Evolutionary conservation across 30 jellyfish, hydroid and myxozoan species (phyloP), one percentile per base, ranked within the genome.

Genomic region (Morbakka virulenta): DNA sequence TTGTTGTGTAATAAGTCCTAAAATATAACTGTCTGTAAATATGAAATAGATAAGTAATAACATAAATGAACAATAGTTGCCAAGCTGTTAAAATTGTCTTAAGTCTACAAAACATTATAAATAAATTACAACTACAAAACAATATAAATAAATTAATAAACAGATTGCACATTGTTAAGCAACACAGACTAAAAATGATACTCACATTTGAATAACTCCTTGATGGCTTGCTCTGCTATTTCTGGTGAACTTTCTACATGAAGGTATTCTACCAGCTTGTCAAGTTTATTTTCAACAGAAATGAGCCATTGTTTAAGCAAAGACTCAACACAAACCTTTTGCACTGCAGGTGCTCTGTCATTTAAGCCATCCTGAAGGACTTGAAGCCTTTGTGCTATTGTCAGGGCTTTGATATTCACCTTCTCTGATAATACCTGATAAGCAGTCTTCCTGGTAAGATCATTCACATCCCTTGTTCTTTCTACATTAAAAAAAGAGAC

Each of bases 171-270:
- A n/a, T n/a, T n/a, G n/a, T n/a, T n/a, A n/a, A n/a, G 14, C 12
- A 30, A 6, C 51, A n/a, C n/a, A n/a, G n/a, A n/a, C n/a, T n/a
- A n/a, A n/a, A n/a, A n/a, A n/a, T n/a, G n/a, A n/a, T 30, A 2
- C 78, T n/a, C 67, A 91, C 98, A 90, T 80, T 91, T 84, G 48
- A 91, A 84, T 9, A 91, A 32, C 21, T 94, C 90, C 30, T 84
- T 86, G 31, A 91, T 57, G 0, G 91, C 78, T 0, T 65, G 83
- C 17, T 72, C 75, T 13, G 93, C 69, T 11, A 88, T 57, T 24
- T 84, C 98, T 21, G 74, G 84, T 3, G 95, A 91, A 12, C 88
- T 93, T 67, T 91, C 98, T 66, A 87, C 85, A 69, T 91, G 96
- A 51, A 91, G 80, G 61, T 95, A 88, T 67, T 91, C 82, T 34